Base-by-base conservation (phyloP, 2,888 invertebrate species). In the Synanthedon vespiformis region DNA sequence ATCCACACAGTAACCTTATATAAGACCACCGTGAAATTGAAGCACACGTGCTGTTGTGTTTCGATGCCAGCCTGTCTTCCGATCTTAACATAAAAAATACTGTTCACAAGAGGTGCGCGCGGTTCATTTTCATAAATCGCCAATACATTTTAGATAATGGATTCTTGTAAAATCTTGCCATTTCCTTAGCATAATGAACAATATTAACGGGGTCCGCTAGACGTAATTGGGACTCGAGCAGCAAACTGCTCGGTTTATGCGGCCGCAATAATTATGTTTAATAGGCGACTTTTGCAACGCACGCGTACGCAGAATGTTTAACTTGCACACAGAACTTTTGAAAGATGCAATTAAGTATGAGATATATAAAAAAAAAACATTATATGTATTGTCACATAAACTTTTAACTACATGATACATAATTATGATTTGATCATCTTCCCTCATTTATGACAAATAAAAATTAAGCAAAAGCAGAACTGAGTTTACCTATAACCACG, bases 151-250 rank as follows among this genome's bases (percentile, higher is more conserved):
- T 34, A 71, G 72, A 74, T 77, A 76, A 78, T 77, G 70, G 67
- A 68, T 78, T 79, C 74, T 72, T 76, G 76, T 68, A 75, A 79
- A 81, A 78, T 77, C 74, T 77, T 74, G 76, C 74, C 74, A 74
- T 81, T 85, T 81, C 76, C 79, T 78, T 74, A 74, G 66, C 71
- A 75, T 81, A 80, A 85, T 84, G 78, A 80, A 83, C 75, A 79
- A 83, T 81, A 83, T 82, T 83, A 80, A 82, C 77, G 77, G 74
- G 22, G 65, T 63, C 73, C 70, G 74, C 75, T 77, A 78, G 78
- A 76, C 77, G 71, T 81, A 81, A 83, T 82, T 80, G 80, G 76
- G 72, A 72, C 70, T 71, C 68, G 75, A 70, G 71, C 74, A 77
- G 77, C 76, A 70, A 78, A 80, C 74, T 78, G 77, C 72, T 76